These are phyloP conservation scores for Proisotoma minuta DNA, from an alignment of 2,888 invertebrate species.

Conservation along the genomic window DNA sequence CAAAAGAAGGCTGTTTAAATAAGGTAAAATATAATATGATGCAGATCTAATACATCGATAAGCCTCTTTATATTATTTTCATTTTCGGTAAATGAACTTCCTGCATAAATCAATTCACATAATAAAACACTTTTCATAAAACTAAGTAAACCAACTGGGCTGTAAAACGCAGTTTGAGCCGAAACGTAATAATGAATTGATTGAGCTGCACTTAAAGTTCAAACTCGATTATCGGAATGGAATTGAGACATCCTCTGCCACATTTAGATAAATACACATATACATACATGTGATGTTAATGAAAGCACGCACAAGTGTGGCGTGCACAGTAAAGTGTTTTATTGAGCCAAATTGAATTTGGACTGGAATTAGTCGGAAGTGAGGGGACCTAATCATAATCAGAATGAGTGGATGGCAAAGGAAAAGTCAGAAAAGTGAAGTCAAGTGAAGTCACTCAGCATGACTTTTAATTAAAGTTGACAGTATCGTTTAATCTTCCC, in stretches of 20 bases:
- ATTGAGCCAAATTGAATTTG: conserved; percentile 1
- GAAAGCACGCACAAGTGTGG: too few species aligned
- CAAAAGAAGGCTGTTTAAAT: background rate
- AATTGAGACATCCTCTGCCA: conserved; percentile 6
- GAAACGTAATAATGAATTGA: too few species aligned
- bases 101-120: too few species aligned
- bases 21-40: background rate
- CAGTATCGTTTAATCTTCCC: conserved; percentile 41
- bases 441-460: conserved; percentile 33
- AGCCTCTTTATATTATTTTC: too few species aligned
- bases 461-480: conserved; percentile 46
- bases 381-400: conserved; percentile 2
- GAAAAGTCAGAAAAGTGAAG: conserved; percentile 20
- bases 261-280: too few species aligned
- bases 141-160: too few species aligned
- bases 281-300: too few species aligned
- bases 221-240: background rate
- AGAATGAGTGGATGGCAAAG: background rate
- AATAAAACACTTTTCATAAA: too few species aligned
- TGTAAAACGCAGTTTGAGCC: background rate
- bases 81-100: too few species aligned
- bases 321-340: background rate
- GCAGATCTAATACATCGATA: too few species aligned
- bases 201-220: too few species aligned
- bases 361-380: conserved; percentile 1